Percentiles rank a stretch among this genome's conserved stretches.
These are phyloP conservation scores for Drosophila teissieri DNA, from an alignment of 1,140 invertebrate species.

Conservation along the genomic window DNA sequence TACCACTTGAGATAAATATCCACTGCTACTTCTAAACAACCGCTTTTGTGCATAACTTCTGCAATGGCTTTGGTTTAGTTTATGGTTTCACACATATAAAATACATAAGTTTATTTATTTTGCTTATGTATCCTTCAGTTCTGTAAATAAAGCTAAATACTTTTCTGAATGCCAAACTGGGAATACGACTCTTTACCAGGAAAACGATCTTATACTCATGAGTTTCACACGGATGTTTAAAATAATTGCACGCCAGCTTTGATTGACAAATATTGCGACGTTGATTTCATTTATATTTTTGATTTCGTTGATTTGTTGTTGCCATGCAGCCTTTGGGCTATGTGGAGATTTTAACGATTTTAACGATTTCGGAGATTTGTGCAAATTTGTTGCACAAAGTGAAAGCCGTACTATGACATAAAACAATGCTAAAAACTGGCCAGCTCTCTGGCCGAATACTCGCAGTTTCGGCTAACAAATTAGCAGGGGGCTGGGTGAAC, in stretches of 20 bases:
- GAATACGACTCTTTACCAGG: not conserved
- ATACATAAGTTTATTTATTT: too few species aligned
- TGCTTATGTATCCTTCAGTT: too few species aligned
- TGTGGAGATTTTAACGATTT: not conserved
- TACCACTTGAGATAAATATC: too few species aligned
- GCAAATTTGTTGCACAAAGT: constrained; percentile 48
- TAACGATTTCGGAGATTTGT: constrained; percentile 3
- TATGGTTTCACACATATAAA: too few species aligned
- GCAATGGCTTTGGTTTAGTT: too few species aligned
- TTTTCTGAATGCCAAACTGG: too few species aligned
- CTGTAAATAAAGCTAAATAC: too few species aligned
- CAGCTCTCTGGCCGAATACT: not conserved
- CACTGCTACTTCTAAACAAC: too few species aligned
- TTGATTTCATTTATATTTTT: constrained; percentile 1
- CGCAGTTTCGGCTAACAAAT: constrained; percentile 57
- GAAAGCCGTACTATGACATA: constrained; percentile 42
- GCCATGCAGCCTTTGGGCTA: not conserved
- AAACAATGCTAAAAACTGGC: constrained; percentile 24
- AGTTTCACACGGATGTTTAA: not conserved
- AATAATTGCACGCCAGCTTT: constrained; percentile 4
- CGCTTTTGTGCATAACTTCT: too few species aligned
- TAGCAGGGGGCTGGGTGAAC: constrained; percentile 23
- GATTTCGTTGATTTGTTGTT: too few species aligned
- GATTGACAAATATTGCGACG: constrained; percentile 9
- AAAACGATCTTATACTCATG: not conserved